These are phyloP conservation scores for Zhengitettix transpicula DNA, from an alignment of 2,888 invertebrate species.

Conservation along the genomic window DNA sequence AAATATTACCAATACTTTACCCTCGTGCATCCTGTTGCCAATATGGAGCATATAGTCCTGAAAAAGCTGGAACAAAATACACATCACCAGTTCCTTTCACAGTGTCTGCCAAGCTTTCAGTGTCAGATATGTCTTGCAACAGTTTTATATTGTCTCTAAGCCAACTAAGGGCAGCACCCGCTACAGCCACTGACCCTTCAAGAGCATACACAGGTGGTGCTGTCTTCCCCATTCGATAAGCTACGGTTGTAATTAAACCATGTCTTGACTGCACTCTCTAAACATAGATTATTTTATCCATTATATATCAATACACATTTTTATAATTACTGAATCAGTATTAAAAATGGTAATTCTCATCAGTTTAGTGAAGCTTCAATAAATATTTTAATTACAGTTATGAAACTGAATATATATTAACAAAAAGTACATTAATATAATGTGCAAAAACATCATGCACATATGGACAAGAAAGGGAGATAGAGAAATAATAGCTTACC, in stretches of 20 bases:
- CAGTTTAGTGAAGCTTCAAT: too few relatives aligned
- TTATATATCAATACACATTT: background rate
- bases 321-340: too few relatives aligned
- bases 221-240: constrained; percentile 68
- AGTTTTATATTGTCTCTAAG: constrained; percentile 72
- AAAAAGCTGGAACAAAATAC: constrained; percentile 94
- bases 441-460: too few relatives aligned
- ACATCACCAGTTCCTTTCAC: constrained; percentile 57
- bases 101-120: constrained; percentile 43
- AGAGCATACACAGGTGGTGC: constrained; percentile 67
- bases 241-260: constrained; percentile 82
- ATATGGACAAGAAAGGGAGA: too few relatives aligned
- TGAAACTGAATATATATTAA: too few relatives aligned
- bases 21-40: constrained; percentile 88
- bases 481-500: too few relatives aligned
- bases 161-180: constrained; percentile 83
- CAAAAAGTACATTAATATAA: too few relatives aligned
- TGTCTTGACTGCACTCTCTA: constrained; percentile 69
- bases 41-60: constrained; percentile 88
- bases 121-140: constrained; percentile 45
- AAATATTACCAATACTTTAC: constrained; percentile 19
- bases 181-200: constrained; percentile 80
- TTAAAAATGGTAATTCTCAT: too few relatives aligned
- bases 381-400: too few relatives aligned
- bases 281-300: constrained; percentile 15